Base-by-base conservation (phyloP, 2,797 vertebrate genomes). In the Diplodus puntazzo region DNA sequence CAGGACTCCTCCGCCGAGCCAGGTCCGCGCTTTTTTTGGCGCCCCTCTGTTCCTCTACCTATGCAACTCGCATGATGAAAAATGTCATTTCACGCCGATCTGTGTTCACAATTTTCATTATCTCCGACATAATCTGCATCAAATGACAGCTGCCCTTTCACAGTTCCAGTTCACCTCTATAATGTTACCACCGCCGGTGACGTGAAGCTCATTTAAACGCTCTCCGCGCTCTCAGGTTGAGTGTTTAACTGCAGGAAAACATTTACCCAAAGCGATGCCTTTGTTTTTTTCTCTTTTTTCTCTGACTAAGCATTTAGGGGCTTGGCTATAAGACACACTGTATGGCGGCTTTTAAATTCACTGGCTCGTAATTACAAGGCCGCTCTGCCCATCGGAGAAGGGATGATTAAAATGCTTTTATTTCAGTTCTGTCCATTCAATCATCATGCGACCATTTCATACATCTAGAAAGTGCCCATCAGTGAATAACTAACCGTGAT, bases 11-110 rank as follows among this genome's bases (percentile, higher is more conserved):
- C 58, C 65, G 11, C 68, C 18, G 58, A 87, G 87, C 83, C 87
- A 88, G 73, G 79, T 73, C 75, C 1, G 16, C 2, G 23, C 69
- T 85, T 81, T 58, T 39, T 73, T 54, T 73, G 63, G 69, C 69
- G 64, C 21, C 20, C 46, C 25, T 69, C 54, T 75, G 39, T 53
- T 67, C 60, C 66, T 52, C 65, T 63, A 86, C 81, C 80, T 75
- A 60, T 57, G 64, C 68, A 53, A 81, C 68, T 71, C 7, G 34
- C 7, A 8, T 30, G 30, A 30, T 34, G 8, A 46, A 88, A 87
- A 57, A 50, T 50, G 57, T 75, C 20, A 83, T 91, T 88, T 88
- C 79, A 87, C 58, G 42, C 54, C 69, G 17, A 89, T 83, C 75
- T 34, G n/a, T 80, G 77, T 60, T 86, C 70, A 59, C 67, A 65